phyloP scores from a whole-genome alignment of 2,888 invertebrate species.

The Heliconius aoede region DNA sequence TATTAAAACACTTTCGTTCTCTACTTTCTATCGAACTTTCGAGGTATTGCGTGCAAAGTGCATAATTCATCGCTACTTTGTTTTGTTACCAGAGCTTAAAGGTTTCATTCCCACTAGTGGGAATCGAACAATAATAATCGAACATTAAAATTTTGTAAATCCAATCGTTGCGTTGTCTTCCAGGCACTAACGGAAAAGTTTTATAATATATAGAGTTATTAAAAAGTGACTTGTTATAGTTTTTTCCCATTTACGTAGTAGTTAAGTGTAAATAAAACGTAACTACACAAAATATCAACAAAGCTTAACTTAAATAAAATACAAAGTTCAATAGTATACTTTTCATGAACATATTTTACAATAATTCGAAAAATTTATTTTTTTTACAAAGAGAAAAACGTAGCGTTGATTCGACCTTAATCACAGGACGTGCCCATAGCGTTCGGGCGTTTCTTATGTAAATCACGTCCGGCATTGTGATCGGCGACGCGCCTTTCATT shows the following conservation, averaged over 20 bases:
- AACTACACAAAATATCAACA: neutral
- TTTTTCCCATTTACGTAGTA: neutral
- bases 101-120: too few relatives aligned
- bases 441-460: slow-evolving; percentile 21
- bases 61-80: too few relatives aligned
- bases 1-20: too few relatives aligned
- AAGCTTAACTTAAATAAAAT: neutral
- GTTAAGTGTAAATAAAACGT: neutral
- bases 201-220: neutral
- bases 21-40: too few relatives aligned
- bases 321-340: neutral
- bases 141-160: too few relatives aligned
- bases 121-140: too few relatives aligned
- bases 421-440: slow-evolving; percentile 33
- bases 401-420: slow-evolving; percentile 35
- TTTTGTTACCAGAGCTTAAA: too few relatives aligned
- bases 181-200: too few relatives aligned
- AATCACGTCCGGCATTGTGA: slow-evolving; percentile 32
- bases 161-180: too few relatives aligned
- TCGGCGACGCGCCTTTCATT: slow-evolving; percentile 27
- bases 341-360: neutral
- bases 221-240: neutral
- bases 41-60: too few relatives aligned
- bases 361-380: neutral
- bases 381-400: slow-evolving; percentile 17